These are phyloP conservation scores for Spodoptera litura DNA, from an alignment of 1,140 invertebrate genomes.

Conservation along the genomic window DNA sequence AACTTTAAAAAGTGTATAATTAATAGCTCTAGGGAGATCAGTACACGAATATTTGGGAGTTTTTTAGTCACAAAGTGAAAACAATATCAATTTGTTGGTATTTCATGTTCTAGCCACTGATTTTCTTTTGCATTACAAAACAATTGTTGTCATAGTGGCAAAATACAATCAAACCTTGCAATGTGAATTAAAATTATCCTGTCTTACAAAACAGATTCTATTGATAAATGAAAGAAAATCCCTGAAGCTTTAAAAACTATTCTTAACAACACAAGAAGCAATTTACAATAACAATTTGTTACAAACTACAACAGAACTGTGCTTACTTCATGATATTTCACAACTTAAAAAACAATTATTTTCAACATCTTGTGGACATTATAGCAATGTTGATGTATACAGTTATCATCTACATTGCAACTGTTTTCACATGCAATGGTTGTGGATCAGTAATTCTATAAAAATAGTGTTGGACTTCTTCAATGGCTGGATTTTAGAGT, in stretches of 20 bases:
- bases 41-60: slow-evolving; percentile 47
- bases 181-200: not conserved
- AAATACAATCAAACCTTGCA: slow-evolving; percentile 5
- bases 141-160: not conserved
- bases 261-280: slow-evolving; percentile 35
- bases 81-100: not conserved
- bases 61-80: slow-evolving; percentile 22
- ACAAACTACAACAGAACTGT: slow-evolving; percentile 22
- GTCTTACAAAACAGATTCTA: not conserved
- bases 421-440: not conserved
- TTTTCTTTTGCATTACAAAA: slow-evolving; percentile 4
- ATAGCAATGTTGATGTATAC: not conserved
- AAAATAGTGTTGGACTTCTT: slow-evolving; percentile 10
- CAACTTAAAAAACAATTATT: not conserved
- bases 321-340: slow-evolving; percentile 15
- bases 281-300: slow-evolving; percentile 35
- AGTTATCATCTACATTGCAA: slow-evolving; percentile 1
- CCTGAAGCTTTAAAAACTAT: slow-evolving; percentile 31
- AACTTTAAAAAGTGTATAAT: slow-evolving; percentile 57
- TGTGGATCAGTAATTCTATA: slow-evolving; percentile 12
- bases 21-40: slow-evolving; percentile 59
- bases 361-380: no score
- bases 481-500: not conserved
- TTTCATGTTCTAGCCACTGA: not conserved
- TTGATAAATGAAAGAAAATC: slow-evolving; percentile 23